A percentile compares a stretch with the other conserved stretches of the same genome.
Conservation (phyloP, 2,113 vertebrate species). For the Scalopus aquaticus region DNA sequence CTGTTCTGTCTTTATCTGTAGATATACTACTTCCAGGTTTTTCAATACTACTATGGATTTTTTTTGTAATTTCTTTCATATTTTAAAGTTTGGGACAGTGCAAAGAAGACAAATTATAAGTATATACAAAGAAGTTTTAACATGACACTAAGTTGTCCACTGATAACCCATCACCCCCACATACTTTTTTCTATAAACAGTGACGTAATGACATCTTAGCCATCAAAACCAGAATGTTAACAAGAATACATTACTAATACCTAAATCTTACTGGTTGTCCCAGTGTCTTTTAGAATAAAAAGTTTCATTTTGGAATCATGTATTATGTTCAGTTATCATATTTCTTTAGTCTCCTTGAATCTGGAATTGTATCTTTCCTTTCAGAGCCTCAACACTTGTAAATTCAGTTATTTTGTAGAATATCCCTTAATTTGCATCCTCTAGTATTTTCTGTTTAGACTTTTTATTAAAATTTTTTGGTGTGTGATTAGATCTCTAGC, state of each 20-base stretch:
- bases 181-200: slow-evolving; percentile 39
- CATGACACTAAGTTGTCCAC: neutral
- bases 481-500: neutral
- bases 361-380: neutral
- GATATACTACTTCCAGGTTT: neutral
- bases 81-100: slow-evolving; percentile 38
- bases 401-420: slow-evolving; percentile 34
- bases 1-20: neutral
- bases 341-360: slow-evolving; percentile 2
- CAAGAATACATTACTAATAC: neutral
- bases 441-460: neutral
- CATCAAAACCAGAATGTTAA: slow-evolving; percentile 28
- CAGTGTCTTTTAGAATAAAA: slow-evolving; percentile 5
- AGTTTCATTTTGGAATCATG: neutral
- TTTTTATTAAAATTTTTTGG: slow-evolving; percentile 8
- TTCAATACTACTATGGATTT: neutral
- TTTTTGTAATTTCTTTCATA: neutral
- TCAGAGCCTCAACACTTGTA: neutral
- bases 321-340: neutral
- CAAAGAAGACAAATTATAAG: neutral
- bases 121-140: too few relatives aligned
- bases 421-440: slow-evolving; percentile 24
- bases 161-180: neutral
- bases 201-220: neutral
- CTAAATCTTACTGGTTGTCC: neutral